Conservation (phyloP, 2,113 vertebrate species). For the Nothocercus nigrocapillus region DNA sequence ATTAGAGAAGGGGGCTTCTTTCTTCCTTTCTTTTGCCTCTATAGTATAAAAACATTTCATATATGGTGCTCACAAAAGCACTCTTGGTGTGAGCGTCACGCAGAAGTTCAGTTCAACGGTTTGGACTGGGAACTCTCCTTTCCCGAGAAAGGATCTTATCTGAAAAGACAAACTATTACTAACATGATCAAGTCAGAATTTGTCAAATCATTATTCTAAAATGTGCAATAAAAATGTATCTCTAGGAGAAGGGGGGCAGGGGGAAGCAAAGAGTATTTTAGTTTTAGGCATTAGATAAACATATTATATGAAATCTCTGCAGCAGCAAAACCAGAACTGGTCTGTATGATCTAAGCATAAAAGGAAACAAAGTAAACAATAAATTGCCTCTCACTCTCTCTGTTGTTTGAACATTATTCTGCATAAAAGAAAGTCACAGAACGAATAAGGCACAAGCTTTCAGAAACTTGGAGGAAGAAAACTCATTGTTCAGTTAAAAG, state of each 20-base stretch:
- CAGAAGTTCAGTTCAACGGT: not conserved
- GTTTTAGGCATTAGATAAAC: not conserved
- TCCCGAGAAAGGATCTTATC: not conserved
- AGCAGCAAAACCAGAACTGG: not conserved
- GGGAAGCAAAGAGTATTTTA: not conserved
- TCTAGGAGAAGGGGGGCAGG: not conserved
- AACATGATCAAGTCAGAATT: not conserved
- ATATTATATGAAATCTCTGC: not conserved
- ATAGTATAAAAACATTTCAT: not conserved
- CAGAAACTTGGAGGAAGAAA: not conserved
- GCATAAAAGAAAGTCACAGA: not conserved
- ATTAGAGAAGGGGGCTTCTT: not conserved
- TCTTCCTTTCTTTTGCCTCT: not conserved
- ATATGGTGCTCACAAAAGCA: fast-evolving
- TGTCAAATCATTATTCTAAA: not conserved
- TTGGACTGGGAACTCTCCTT: not conserved
- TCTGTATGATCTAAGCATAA: not conserved
- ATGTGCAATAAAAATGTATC: not conserved
- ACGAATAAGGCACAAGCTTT: not conserved
- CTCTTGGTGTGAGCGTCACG: too few relatives aligned
- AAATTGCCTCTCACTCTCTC: fast-evolving
- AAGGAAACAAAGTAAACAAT: not conserved
- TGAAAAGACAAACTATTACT: not conserved
- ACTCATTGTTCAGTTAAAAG: not conserved
- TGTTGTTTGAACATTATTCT: not conserved